phyloP scores from a whole-genome alignment of 2,797 vertebrate species.

The Halcyon smyrnensis region DNA sequence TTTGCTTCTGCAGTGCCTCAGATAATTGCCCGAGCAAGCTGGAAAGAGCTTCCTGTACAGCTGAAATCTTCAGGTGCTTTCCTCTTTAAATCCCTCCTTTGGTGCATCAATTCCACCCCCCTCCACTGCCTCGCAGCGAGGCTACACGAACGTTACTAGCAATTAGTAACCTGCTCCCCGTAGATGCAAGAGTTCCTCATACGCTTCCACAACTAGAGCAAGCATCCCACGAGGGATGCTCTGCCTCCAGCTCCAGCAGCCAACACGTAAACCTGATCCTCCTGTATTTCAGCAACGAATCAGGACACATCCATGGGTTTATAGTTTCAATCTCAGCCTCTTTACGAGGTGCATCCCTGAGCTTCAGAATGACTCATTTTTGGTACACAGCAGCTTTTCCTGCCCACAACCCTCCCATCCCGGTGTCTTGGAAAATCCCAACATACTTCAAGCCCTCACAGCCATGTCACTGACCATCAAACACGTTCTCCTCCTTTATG shows the following conservation, averaged over 20 bases:
- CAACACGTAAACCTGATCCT: fast-evolving
- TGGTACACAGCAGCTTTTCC: neutral
- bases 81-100: neutral
- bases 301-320: neutral
- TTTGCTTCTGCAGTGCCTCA: neutral
- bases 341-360: neutral
- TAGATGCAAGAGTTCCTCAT: neutral
- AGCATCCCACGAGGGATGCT: neutral
- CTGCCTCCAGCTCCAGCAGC: neutral
- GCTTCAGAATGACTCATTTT: neutral
- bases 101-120: neutral
- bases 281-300: fast-evolving
- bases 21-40: neutral
- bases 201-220: neutral
- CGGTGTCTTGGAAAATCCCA: neutral
- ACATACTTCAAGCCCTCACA: neutral
- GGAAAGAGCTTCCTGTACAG: neutral
- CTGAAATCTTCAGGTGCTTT: neutral
- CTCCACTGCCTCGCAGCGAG: neutral
- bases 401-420: neutral
- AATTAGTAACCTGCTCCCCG: neutral
- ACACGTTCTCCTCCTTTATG: neutral
- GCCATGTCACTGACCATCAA: neutral
- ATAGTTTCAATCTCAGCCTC: neutral
- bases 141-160: neutral